Percentiles rank a stretch among this genome's conserved stretches.
These are phyloP conservation scores for Watsonalla cultraria DNA, from an alignment of 2,888 invertebrate species.

Conservation along the genomic window DNA sequence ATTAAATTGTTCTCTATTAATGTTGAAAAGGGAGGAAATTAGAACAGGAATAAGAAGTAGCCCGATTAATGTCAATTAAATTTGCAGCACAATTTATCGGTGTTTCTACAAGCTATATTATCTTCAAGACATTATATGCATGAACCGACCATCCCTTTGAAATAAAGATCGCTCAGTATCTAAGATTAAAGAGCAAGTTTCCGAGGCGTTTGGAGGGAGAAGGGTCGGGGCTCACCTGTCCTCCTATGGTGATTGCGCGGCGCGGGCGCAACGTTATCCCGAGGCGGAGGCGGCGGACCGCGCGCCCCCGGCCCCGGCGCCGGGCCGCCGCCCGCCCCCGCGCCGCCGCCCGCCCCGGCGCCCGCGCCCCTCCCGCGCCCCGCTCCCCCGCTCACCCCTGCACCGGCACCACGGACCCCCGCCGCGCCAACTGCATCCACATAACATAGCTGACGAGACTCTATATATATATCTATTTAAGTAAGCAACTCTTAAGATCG, in stretches of 20 bases:
- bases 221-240: conserved; percentile 55
- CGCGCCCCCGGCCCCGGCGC: conserved; percentile 86
- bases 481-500: too few species aligned
- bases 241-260: conserved; percentile 68
- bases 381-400: conserved; percentile 34
- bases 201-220: conserved; percentile 4
- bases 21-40: conserved; percentile 1
- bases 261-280: conserved; percentile 80
- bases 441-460: not conserved
- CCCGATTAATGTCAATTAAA: too few species aligned
- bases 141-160: not conserved
- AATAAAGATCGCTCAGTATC: conserved; percentile 3
- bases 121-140: not conserved
- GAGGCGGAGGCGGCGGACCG: conserved; percentile 92
- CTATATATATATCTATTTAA: too few species aligned
- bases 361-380: conserved; percentile 33
- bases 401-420: conserved; percentile 32
- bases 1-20: not conserved
- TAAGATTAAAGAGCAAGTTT: not conserved
- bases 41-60: conserved; percentile 6
- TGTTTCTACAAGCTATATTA: not conserved
- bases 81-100: conserved; percentile 3
- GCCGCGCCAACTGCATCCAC: conserved; percentile 18
- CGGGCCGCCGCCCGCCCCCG: conserved; percentile 34
- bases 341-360: conserved; percentile 25